Evolutionary conservation across 2,113 vertebrate species (phyloP), one percentile per base, ranked within the genome.

Genomic region (Tretioscincus oriximinensis): DNA sequence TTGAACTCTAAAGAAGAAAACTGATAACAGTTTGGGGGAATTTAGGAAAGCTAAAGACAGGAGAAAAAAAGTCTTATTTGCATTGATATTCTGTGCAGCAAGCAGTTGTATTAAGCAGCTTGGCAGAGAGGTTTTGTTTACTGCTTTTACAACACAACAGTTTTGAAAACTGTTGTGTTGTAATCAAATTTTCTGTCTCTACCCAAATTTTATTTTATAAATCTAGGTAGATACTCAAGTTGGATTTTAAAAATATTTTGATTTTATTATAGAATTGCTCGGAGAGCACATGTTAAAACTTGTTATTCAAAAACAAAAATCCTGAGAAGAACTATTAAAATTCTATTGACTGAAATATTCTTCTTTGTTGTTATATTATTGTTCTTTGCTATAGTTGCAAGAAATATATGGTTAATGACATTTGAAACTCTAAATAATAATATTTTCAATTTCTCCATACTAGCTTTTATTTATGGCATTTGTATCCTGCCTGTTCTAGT

Each of bases 31-130:
- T 47, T 60, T 76, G 61, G 67, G 20, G 68, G 35, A 63, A 45
- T 69, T 76, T 63, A 76, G 65, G 54, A 58, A 69, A n/a, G 73
- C 47, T 76, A 54, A n/a, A 51, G 54, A 60, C 12, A 41, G 35
- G 63, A 82, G 51, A 21, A 51, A 75, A 26, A 70, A 61, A 61
- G 61, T 76, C 11, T 70, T 82, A 20, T 35, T 68, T 61, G 35
- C 21, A 49, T 69, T 61, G 54, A 11, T 21, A 58, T 12, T 22
- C 41, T 63, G 58, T 54, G 35, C 26, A 21, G 49, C n/a, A 24
- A n/a, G 41, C 26, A n/a, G 28, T 63, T 58, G 2, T n/a, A 10
- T 28, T 12, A n/a, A 74, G 21, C 31, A 70, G 24, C 49, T 73
- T 22, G 22, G 14, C 11, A 71, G 31, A 22, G 18, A 28, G 41